Base-by-base conservation (phyloP, 2,113 vertebrate genomes). In the Phaethon lepturus region DNA sequence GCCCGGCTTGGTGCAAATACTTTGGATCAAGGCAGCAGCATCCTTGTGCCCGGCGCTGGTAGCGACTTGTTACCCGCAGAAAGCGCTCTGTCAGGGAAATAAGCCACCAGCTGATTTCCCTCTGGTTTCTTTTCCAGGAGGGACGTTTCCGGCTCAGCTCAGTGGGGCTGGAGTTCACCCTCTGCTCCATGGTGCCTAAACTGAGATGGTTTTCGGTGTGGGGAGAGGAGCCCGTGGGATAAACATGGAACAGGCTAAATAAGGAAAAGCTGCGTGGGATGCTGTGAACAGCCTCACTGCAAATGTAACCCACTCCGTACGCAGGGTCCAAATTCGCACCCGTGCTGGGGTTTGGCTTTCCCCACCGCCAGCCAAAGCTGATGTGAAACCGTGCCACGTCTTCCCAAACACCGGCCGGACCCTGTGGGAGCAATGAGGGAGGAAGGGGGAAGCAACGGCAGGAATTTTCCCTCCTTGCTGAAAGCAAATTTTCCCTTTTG, bases 221-320 rank as follows among this genome's bases (percentile, higher is more conserved):
- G 78, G 66, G 75, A 90, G 78, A 92, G 78, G 66, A 88, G 82
- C 33, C 62, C 1, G 5, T 20, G 49, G 72, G 88, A 83, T 88
- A 95, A 95, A 93, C 76, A 73, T 4, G 53, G 78, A 18, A 44
- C 0, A 11, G 82, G 75, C 90, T 97, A 93, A 95, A 97, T 92
- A n/a, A 90, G 88, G 96, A 55, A 86, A 44, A 49, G 93, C 93
- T 69, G 91, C 2, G 91, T 93, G 94, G 94, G 96, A 79, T 86
- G 94, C 86, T 90, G 96, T 1, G 2, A 95, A 42, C 88, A 93
- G 82, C 90, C 92, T 81, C 29, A 3, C 56, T 1, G n/a, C 2
- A 5, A 52, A 62, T 16, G 75, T 42, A 79, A 60, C 88, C 94
- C 82, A 49, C 91, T 72, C 93, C 2, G 4, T 42, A 31, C 33